Base-by-base conservation (phyloP, 2,113 vertebrate species). In the Numenius arquata region DNA sequence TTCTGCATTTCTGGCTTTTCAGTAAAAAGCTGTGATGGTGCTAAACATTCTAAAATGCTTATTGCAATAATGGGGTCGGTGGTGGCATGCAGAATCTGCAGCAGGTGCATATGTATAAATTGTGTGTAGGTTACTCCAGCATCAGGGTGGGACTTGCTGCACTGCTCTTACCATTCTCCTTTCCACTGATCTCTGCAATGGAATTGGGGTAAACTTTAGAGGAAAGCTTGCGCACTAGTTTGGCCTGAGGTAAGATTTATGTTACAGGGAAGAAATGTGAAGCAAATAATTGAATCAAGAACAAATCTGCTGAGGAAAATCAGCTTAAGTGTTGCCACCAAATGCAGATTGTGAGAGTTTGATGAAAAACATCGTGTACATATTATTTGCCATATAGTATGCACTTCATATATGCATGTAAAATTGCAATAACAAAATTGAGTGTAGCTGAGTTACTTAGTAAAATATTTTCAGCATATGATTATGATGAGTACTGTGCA, bases 341-440 rank as follows among this genome's bases (percentile, higher is more conserved):
- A 50, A 81, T 55, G 63, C 12, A 61, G 19, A 15, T 43, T 26
- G 38, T 53, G 29, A 87, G 38, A 65, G 27, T 40, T 38, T 50
- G 11, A 53, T 81, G 19, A 12, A 81, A 77, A 90, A 18, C 0
- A 0, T 55, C 2, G 1, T 30, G 62, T 5, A 1, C 58, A 3
- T 52, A 2, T 45, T 80, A 9, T 73, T 80, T 89, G n/a, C 15
- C 5, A 3, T 62, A 1, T 12, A 20, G 22, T 30, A 5, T 32
- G 8, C 22, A 38, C 34, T 74, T 73, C 4, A 36, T 61, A 6
- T 20, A 4, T 41, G 5, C 4, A 14, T 67, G 18, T 43, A 43
- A 74, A 71, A 61, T 12, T 48, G 17, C 30, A 58, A 8, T 56
- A 56, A 34, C 29, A 50, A 65, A 92, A 67, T 14, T 17, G 36